These are phyloP conservation scores for Acanthisitta chloris DNA, from an alignment of 2,113 vertebrate genomes.

Conservation along the genomic window DNA sequence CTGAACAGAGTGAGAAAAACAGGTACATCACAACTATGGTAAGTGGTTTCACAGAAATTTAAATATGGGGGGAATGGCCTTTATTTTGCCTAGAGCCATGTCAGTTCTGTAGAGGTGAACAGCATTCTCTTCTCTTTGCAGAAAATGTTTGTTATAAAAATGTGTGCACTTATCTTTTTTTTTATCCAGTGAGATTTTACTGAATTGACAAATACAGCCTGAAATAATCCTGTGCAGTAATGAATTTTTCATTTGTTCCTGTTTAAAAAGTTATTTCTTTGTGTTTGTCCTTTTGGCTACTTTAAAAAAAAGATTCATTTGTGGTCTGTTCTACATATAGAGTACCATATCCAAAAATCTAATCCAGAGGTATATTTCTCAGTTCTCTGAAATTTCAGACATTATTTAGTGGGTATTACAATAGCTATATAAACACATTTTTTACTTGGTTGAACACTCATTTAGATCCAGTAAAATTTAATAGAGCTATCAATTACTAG, in stretches of 20 bases:
- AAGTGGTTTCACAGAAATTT: background rate
- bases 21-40: background rate
- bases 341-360: background rate
- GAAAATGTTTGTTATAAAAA: background rate
- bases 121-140: background rate
- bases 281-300: no score
- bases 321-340: background rate
- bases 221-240: background rate
- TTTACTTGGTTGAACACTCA: background rate
- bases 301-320: background rate
- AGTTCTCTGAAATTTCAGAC: background rate
- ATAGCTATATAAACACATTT: background rate
- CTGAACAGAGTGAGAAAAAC: background rate
- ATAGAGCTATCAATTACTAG: background rate
- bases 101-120: background rate
- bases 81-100: background rate
- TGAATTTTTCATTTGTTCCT: background rate
- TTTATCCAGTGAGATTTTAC: background rate
- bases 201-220: background rate
- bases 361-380: background rate
- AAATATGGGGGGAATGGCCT: background rate
- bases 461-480: background rate
- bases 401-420: background rate
- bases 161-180: fast-evolving
- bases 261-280: no score